Percentiles rank a stretch among this genome's conserved stretches.
Evolutionary conservation across 2,888 invertebrate species (phyloP).

Genomic region (Clivina fossor): DNA sequence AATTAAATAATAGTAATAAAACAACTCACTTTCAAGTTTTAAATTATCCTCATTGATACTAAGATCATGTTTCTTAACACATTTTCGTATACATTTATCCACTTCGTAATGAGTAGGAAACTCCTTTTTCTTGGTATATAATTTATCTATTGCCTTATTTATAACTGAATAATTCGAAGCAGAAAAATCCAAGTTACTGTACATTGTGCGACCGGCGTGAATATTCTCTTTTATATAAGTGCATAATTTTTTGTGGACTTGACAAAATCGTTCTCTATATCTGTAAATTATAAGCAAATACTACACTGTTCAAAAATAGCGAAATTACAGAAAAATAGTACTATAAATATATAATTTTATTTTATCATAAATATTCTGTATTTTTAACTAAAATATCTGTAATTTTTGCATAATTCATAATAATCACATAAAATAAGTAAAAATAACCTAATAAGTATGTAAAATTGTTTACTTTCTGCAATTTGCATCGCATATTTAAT

Average conservation of each 20-base stretch:
- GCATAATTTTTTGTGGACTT: conserved; percentile 9
- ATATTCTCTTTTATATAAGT: conserved; percentile 9
- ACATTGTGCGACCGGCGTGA: conserved; percentile 4
- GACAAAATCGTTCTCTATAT: conserved; percentile 7
- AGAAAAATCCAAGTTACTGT: conserved; percentile 3
- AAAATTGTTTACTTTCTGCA: too few relatives aligned
- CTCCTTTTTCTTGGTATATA: conserved; percentile 8
- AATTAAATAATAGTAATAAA: not conserved
- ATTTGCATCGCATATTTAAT: too few relatives aligned
- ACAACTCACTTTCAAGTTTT: conserved; percentile 9
- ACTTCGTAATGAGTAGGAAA: conserved; percentile 15
- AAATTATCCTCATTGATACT: conserved; percentile 3
- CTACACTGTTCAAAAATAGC: too few relatives aligned
- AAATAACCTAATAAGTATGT: too few relatives aligned
- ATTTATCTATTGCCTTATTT: conserved; percentile 13
- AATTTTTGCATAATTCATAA: too few relatives aligned
- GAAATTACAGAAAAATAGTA: too few relatives aligned
- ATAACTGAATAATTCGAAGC: conserved; percentile 12
- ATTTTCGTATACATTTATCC: conserved; percentile 10
- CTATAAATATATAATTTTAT: too few relatives aligned
- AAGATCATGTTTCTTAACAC: conserved; percentile 7
- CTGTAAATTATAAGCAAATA: too few relatives aligned
- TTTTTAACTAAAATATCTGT: too few relatives aligned
- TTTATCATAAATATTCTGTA: too few relatives aligned
- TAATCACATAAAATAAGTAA: too few relatives aligned